Evolutionary conservation across 2,888 invertebrate species (phyloP).

Genomic region (Stomorhina lunata): DNA sequence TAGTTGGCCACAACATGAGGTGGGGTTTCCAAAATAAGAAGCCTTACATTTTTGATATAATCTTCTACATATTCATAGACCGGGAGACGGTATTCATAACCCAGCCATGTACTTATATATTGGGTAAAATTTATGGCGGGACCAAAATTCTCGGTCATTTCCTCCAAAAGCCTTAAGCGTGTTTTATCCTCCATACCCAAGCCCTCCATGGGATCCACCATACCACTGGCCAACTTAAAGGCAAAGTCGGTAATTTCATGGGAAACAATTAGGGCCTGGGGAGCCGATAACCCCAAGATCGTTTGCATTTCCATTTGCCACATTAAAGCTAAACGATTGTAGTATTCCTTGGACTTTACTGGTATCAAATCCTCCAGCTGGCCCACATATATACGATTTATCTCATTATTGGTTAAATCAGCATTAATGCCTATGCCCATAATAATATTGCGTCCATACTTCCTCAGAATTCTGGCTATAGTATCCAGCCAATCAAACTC

Average conservation of each 20-base stretch:
- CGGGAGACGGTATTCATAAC: conserved; percentile 72
- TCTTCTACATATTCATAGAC: conserved; percentile 74
- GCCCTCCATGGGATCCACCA: conserved; percentile 65
- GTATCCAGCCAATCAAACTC: conserved; percentile 73
- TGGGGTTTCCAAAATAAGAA: conserved; percentile 70
- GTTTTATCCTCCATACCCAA: conserved; percentile 69
- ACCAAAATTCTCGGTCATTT: conserved; percentile 71
- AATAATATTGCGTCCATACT: conserved; percentile 73
- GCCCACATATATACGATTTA: conserved; percentile 73
- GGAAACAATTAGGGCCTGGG: conserved; percentile 67
- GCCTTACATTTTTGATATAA: conserved; percentile 71
- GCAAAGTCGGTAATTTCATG: conserved; percentile 70
- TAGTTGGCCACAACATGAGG: conserved; percentile 74
- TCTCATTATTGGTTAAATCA: conserved; percentile 71
- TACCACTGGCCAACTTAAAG: conserved; percentile 67
- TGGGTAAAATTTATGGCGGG: conserved; percentile 72
- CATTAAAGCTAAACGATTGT: conserved; percentile 39
- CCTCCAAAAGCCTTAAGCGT: conserved; percentile 68
- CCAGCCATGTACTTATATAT: conserved; percentile 73
- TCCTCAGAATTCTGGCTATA: conserved; percentile 71
- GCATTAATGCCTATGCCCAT: conserved; percentile 71
- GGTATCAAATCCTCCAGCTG: conserved; percentile 69
- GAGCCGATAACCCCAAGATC: conserved; percentile 69
- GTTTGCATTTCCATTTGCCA: conserved; percentile 65
- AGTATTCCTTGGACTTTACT: conserved; percentile 49